Conservation (phyloP, 2,113 vertebrate species). For the Panthera leo region DNA sequence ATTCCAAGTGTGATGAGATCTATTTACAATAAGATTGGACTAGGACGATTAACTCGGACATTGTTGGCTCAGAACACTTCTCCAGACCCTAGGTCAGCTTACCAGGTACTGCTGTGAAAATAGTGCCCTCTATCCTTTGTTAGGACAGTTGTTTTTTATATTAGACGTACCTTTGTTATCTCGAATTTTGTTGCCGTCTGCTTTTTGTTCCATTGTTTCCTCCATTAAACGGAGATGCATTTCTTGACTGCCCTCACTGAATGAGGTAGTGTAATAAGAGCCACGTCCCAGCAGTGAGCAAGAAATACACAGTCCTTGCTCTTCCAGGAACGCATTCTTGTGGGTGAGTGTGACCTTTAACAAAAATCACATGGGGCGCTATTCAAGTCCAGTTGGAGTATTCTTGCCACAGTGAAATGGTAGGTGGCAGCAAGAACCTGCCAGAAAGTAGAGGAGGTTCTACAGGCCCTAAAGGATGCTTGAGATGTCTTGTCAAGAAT, state of each 20-base stretch:
- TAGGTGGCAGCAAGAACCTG: neutral
- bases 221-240: neutral
- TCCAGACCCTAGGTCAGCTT: neutral
- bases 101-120: neutral
- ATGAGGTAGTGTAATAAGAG: neutral
- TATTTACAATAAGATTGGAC: no score
- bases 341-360: neutral
- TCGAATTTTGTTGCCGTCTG: neutral
- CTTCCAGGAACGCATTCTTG: neutral
- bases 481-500: neutral
- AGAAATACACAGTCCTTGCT: neutral
- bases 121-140: neutral
- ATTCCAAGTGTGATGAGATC: neutral
- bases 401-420: neutral
- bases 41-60: neutral
- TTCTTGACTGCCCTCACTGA: neutral
- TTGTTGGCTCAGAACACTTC: neutral
- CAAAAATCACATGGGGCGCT: neutral
- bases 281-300: fast-evolving
- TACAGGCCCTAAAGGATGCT: neutral
- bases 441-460: neutral
- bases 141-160: neutral
- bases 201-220: neutral
- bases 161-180: neutral
- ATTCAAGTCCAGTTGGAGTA: neutral